These are phyloP conservation scores for Patiria pectinifera DNA, from an alignment of 53 echinoderm and acorn worm genomes.

Conservation along the genomic window DNA sequence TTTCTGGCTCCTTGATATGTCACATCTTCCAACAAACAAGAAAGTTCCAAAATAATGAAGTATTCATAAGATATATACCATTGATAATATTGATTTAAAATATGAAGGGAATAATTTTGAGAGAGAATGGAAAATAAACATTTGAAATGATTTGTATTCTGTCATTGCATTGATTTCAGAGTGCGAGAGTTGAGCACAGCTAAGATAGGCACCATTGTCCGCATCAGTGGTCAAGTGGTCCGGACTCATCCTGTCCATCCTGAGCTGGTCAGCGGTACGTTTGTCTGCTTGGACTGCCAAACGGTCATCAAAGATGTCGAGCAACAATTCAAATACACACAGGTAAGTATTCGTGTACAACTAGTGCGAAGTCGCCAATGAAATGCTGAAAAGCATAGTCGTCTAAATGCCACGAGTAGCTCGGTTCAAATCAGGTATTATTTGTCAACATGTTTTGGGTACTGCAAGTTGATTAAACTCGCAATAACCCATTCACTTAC, in stretches of 20 bases:
- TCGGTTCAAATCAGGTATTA: too few species aligned
- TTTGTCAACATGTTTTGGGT: too few species aligned
- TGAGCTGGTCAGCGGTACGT: constrained; percentile 92
- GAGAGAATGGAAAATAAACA: not conserved
- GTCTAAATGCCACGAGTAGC: too few species aligned
- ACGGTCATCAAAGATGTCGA: constrained; percentile 96
- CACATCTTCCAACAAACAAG: too few species aligned
- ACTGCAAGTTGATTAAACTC: not conserved
- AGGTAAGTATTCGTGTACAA: constrained; percentile 57
- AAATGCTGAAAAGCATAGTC: too few species aligned
- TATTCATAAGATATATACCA: too few species aligned
- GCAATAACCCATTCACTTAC: not conserved
- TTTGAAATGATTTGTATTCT: not conserved
- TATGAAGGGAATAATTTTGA: too few species aligned
- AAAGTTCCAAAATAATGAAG: not conserved
- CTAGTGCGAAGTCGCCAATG: too few species aligned
- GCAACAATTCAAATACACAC: constrained; percentile 99
- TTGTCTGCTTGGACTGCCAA: constrained; percentile 96
- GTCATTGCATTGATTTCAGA: constrained; percentile 63
- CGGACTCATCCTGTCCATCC: constrained; percentile 99
- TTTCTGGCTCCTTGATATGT: too few species aligned
- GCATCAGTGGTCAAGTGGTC: constrained; percentile 99
- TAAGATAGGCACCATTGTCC: constrained; percentile 91
- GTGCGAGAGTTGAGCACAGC: constrained; percentile 95
- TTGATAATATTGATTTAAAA: too few species aligned